A percentile compares a stretch with the other conserved stretches of the same genome.
phyloP scores from a whole-genome alignment of 2,113 vertebrate genomes.

The Vulpes ferrilata region DNA sequence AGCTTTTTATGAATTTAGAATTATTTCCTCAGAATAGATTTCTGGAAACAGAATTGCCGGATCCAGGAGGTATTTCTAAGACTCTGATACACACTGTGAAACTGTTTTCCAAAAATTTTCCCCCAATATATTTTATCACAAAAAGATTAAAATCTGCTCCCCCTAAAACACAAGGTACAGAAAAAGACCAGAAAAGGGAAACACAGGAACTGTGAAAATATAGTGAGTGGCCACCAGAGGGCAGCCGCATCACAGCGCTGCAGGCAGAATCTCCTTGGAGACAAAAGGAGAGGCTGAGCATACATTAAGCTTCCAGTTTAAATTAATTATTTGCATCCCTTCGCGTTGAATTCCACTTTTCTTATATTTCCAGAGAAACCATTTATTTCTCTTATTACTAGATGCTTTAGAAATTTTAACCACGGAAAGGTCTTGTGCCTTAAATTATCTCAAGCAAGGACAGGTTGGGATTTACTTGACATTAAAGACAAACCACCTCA shows the following conservation, averaged over 20 bases:
- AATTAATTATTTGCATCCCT: slow-evolving; percentile 67
- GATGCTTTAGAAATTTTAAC: slow-evolving; percentile 43
- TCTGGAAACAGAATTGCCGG: slow-evolving; percentile 29
- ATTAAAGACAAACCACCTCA: neutral
- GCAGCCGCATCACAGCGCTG: slow-evolving; percentile 72
- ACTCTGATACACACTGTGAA: neutral
- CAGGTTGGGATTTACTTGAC: neutral
- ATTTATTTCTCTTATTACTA: slow-evolving; percentile 43
- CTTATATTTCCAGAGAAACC: slow-evolving; percentile 14
- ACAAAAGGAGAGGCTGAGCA: slow-evolving; percentile 65
- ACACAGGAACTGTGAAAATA: neutral
- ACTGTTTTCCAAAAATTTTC: neutral
- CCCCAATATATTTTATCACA: neutral
- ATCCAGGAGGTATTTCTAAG: slow-evolving; percentile 49
- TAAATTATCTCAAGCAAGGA: slow-evolving; percentile 20
- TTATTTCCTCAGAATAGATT: slow-evolving; percentile 52
- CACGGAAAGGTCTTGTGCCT: slow-evolving; percentile 43
- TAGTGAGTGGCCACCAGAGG: slow-evolving; percentile 82
- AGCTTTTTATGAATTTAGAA: slow-evolving; percentile 50
- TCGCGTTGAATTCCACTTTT: slow-evolving; percentile 52
- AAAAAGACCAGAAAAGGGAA: neutral
- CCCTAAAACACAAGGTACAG: slow-evolving; percentile 26
- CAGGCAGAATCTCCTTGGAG: slow-evolving; percentile 49
- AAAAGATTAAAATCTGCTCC: slow-evolving; percentile 39
- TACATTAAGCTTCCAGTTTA: slow-evolving; percentile 78